Evolutionary conservation across 1,140 invertebrate species (phyloP).

Genomic region (Papilio xuthus): DNA sequence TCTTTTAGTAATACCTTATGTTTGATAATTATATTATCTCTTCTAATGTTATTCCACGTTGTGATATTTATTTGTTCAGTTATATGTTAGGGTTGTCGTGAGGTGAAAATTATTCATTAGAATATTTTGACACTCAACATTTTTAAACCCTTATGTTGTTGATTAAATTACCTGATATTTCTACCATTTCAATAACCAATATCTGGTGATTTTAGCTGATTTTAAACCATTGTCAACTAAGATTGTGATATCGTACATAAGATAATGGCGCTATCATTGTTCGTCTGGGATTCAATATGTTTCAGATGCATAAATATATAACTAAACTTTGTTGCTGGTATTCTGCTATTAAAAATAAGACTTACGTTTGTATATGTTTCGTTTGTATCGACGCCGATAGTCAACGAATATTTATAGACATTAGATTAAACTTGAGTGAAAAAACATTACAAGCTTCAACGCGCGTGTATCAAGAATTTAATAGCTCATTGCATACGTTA

Average conservation of each 20-base stretch:
- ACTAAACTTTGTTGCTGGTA: not conserved
- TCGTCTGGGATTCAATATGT: not conserved
- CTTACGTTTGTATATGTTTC: not conserved
- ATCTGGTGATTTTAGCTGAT: no score
- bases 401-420: not conserved
- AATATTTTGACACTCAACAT: not conserved
- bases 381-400: not conserved
- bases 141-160: not conserved
- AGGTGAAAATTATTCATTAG: not conserved
- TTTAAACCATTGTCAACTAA: not conserved
- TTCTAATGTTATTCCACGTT: not conserved
- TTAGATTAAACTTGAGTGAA: not conserved
- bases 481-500: conserved; percentile 10
- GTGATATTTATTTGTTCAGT: not conserved
- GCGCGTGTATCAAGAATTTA: not conserved
- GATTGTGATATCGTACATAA: not conserved
- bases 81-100: not conserved
- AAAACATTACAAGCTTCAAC: conserved; percentile 12
- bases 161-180: not conserved
- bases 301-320: not conserved
- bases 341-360: not conserved
- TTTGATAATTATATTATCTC: conserved; percentile 7
- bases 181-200: no score
- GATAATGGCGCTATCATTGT: no score
- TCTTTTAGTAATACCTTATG: not conserved